These are phyloP conservation scores for Sternarchorhynchus goeldii DNA, from an alignment of 2,797 vertebrate species.

Conservation along the genomic window DNA sequence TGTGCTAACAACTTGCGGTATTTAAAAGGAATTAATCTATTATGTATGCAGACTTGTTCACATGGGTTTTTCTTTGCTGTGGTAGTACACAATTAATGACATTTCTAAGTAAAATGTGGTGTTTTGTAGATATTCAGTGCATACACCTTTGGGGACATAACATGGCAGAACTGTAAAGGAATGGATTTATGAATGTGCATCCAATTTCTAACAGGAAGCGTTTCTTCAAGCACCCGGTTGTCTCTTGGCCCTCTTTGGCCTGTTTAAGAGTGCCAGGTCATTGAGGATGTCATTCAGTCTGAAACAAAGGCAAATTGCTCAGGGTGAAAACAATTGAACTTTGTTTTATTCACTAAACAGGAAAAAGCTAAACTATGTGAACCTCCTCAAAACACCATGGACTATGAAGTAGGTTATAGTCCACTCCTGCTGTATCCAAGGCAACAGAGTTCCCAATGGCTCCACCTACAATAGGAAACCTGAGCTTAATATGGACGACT, in stretches of 20 bases:
- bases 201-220: slow-evolving; percentile 10
- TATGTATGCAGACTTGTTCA: no score
- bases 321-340: slow-evolving; percentile 66
- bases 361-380: slow-evolving; percentile 63
- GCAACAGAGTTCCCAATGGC: not conserved
- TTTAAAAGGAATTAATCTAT: not conserved
- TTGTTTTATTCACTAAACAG: slow-evolving; percentile 66
- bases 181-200: not conserved
- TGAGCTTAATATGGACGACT: not conserved
- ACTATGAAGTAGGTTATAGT: slow-evolving; percentile 40
- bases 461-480: slow-evolving; percentile 28
- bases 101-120: no score
- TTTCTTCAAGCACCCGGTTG: not conserved
- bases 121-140: not conserved
- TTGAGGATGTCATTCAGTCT: slow-evolving; percentile 69
- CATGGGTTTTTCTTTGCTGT: not conserved
- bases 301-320: slow-evolving; percentile 69
- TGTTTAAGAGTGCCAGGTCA: slow-evolving; percentile 55
- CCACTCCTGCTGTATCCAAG: slow-evolving; percentile 29
- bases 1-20: not conserved
- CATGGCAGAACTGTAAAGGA: not conserved
- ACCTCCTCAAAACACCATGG: slow-evolving; percentile 39
- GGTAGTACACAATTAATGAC: no score
- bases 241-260: slow-evolving; percentile 52
- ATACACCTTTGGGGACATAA: not conserved